Conservation (phyloP, 2,888 invertebrate species). For the Achlya flavicornis region DNA sequence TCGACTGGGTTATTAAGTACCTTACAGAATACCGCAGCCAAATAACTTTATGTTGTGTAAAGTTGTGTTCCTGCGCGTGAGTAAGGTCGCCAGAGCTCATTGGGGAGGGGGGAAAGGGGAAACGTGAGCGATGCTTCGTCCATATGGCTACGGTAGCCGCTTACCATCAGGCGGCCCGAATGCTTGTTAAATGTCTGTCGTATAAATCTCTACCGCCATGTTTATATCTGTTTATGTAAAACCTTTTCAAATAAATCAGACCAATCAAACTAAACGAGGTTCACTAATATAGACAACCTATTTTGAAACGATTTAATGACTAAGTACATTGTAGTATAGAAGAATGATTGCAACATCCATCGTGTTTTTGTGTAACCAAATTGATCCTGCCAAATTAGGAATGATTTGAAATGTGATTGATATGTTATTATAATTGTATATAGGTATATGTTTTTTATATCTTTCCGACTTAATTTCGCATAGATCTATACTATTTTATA, state of each 20-base stretch:
- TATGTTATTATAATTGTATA: conserved; percentile 36
- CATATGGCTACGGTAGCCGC: too few species aligned
- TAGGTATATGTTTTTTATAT: not conserved
- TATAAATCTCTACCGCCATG: too few species aligned
- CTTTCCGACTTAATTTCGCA: not conserved
- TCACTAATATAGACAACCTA: conserved; percentile 4
- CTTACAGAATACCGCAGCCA: too few species aligned
- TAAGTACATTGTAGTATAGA: not conserved
- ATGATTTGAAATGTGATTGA: conserved; percentile 52
- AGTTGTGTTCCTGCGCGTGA: too few species aligned
- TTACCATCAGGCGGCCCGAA: too few species aligned
- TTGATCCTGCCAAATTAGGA: conserved; percentile 41
- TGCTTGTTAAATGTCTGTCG: too few species aligned
- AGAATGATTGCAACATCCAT: not conserved
- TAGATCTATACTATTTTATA: not conserved
- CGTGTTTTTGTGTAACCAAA: conserved; percentile 1
- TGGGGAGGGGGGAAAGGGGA: too few species aligned
- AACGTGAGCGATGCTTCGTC: too few species aligned
- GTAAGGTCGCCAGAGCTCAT: too few species aligned
- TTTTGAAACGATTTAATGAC: not conserved
- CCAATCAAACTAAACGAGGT: not conserved
- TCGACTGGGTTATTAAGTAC: too few species aligned
- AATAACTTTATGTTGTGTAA: too few species aligned
- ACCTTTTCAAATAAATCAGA: not conserved
- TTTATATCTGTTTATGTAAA: not conserved